Percentiles rank a stretch among this genome's conserved stretches.
phyloP scores from a whole-genome alignment of 2,113 vertebrate species.

The Chamaetylas fuelleborni region DNA sequence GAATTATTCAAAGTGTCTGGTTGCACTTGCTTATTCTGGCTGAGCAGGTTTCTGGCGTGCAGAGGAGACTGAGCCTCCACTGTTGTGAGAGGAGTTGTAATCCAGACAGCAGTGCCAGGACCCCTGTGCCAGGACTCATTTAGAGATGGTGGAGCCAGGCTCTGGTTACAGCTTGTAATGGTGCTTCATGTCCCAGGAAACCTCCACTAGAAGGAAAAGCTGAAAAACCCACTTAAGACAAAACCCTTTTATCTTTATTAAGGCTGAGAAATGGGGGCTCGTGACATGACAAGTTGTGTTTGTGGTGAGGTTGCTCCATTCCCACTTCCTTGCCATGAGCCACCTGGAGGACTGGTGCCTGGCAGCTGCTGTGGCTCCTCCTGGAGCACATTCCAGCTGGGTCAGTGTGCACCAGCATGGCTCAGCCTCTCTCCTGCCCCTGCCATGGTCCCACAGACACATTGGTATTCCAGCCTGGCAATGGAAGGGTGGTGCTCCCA shows the following conservation, averaged over 20 bases:
- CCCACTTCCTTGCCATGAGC: background rate
- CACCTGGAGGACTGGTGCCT: fast-evolving
- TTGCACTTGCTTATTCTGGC: background rate
- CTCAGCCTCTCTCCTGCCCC: background rate
- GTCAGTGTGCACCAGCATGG: background rate
- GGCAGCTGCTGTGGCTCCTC: fast-evolving
- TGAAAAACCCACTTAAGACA: background rate
- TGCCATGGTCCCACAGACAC: background rate
- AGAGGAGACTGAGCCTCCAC: background rate
- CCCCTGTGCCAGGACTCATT: background rate
- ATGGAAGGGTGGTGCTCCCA: background rate
- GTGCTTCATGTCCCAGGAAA: background rate
- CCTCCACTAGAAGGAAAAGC: background rate
- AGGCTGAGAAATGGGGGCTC: background rate
- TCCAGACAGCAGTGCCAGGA: background rate
- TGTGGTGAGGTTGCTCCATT: background rate
- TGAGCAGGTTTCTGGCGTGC: background rate
- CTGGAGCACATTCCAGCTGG: background rate
- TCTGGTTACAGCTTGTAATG: background rate
- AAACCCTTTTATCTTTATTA: background rate
- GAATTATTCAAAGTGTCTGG: background rate
- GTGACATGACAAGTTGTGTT: background rate
- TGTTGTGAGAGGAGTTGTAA: background rate
- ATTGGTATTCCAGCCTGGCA: background rate
- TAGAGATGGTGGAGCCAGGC: background rate